phyloP scores from a whole-genome alignment of 2,888 invertebrate genomes.

The Leucophora obtusa region DNA sequence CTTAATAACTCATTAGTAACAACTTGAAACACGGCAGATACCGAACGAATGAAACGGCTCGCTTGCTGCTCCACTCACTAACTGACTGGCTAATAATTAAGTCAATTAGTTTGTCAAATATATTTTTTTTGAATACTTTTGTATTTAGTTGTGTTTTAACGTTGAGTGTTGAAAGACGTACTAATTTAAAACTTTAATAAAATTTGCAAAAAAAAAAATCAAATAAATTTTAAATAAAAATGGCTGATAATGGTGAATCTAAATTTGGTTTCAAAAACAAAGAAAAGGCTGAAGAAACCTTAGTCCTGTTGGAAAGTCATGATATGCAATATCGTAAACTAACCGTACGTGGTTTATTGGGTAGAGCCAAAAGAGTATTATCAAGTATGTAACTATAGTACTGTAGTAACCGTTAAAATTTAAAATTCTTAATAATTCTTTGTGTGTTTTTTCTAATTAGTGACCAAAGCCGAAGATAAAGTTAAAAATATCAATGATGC shows the following conservation, averaged over 20 bases:
- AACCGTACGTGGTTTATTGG: constrained; percentile 82
- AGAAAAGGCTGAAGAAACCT: constrained; percentile 84
- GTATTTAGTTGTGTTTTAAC: constrained; percentile 54
- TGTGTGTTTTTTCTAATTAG: constrained; percentile 72
- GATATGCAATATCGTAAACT: constrained; percentile 83
- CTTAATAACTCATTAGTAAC: constrained; percentile 46
- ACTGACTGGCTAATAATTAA: constrained; percentile 38
- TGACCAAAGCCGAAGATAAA: constrained; percentile 86
- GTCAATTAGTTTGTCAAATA: constrained; percentile 52
- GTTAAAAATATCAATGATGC: constrained; percentile 85
- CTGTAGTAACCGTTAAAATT: constrained; percentile 11
- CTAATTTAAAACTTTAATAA: constrained; percentile 7
- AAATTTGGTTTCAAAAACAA: constrained; percentile 87
- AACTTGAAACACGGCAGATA: constrained; percentile 43
- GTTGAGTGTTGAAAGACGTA: constrained; percentile 55
- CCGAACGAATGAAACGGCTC: background rate
- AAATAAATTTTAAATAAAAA: constrained; percentile 17
- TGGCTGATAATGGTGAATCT: constrained; percentile 77
- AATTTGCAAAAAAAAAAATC: background rate
- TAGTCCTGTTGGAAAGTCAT: constrained; percentile 82
- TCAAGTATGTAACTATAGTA: constrained; percentile 73
- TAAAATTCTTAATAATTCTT: background rate
- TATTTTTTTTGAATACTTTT: constrained; percentile 51
- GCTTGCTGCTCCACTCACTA: background rate
- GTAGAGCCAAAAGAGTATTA: constrained; percentile 81